Conservation (phyloP, 1,140 invertebrate species). For the Caenorhabditis brenneri region DNA sequence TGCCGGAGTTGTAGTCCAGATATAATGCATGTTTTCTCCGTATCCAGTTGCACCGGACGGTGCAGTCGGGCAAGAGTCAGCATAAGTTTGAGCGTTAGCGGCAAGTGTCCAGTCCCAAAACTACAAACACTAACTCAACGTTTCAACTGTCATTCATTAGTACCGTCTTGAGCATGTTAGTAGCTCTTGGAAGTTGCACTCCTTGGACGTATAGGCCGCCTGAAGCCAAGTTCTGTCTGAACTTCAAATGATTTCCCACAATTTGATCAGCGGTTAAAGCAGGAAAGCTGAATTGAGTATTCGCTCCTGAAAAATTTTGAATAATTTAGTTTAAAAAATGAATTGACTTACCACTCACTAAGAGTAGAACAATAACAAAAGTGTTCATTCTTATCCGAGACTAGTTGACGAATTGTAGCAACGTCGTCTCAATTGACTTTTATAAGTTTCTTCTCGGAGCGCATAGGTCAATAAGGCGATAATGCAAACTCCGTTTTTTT, state of each 20-base stretch:
- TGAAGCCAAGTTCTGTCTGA: neutral
- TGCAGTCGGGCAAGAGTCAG: neutral
- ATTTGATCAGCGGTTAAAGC: neutral
- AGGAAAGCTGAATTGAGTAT: too few relatives aligned
- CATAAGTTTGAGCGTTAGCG: neutral
- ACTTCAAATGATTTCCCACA: neutral
- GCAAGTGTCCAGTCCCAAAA: neutral
- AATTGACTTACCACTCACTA: too few relatives aligned
- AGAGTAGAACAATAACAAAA: too few relatives aligned
- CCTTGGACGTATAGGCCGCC: neutral
- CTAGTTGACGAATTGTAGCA: too few relatives aligned
- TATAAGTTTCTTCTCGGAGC: too few relatives aligned
- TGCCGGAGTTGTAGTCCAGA: neutral
- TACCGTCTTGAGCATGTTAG: conserved; percentile 1
- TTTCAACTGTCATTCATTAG: too few relatives aligned
- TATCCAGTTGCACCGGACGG: neutral
- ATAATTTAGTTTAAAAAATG: too few relatives aligned
- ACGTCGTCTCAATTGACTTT: too few relatives aligned
- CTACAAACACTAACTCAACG: neutral
- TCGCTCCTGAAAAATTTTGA: too few relatives aligned
- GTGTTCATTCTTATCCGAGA: too few relatives aligned
- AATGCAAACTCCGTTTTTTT: too few relatives aligned
- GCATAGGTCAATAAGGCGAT: too few relatives aligned
- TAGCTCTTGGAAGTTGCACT: neutral
- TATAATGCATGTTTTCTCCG: conserved; percentile 18